Evolutionary conservation across 2,888 invertebrate species (phyloP), one percentile per base, ranked within the genome.

Genomic region (Anagyrus pseudococci): DNA sequence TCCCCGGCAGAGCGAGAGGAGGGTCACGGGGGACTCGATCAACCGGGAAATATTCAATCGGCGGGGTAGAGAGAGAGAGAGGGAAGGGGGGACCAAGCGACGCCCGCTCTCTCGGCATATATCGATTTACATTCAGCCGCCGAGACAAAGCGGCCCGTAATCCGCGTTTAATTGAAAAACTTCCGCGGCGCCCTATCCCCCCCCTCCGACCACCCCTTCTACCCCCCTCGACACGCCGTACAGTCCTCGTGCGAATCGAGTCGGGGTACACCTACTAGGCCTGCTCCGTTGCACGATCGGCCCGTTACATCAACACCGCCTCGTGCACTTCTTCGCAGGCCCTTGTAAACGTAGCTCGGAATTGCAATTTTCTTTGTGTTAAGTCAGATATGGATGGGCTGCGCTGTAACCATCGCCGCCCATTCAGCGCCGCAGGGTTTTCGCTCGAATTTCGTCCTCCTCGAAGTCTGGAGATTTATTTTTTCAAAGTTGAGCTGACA

Each of bases 161-260:
- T 43, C 43, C 43, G 43, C 43, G 43, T 43, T 43, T 43, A 43
- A 43, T 48, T 48, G 25, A 25, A 25, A 48, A 48, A 25, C 25
- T 48, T 48, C 48, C 48, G n/a, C 22, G 47, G 23, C 2, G 10
- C 23, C 2, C 22, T 79, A 79, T 77, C n/a, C 73, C 77, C 73
- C 76, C 77, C 78, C 77, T 77, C 77, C 77, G 77, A 75, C 74
- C 73, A 70, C 72, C 75, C 75, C 75, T 74, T 70, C 73, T 73
- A 73, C 75, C 74, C 70, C 68, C 67, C 48, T 57, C 8, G 3
- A 2, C 33, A n/a, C n/a, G n/a, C n/a, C n/a, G n/a, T 8, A 37
- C 33, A 13, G 33, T 37, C 33, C 15, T 37, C 13, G 13, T 8
- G 33, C 33, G 2, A 8, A 37, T 37, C 33, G 33, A 37, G n/a